These are phyloP conservation scores for Scomber colias DNA, from an alignment of 2,113 vertebrate species.

Conservation along the genomic window DNA sequence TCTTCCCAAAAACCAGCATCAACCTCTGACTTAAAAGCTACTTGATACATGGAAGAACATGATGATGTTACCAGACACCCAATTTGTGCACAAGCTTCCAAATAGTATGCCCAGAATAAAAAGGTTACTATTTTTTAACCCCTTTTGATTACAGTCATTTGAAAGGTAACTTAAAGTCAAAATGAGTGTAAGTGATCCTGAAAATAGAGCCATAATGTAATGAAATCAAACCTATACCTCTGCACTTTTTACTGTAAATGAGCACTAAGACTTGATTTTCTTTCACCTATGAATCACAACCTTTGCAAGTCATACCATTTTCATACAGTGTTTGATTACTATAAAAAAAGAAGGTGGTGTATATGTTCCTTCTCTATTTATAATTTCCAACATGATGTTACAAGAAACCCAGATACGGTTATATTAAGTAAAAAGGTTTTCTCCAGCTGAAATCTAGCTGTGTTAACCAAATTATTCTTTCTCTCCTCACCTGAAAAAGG, in stretches of 20 bases:
- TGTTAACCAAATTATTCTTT: slow-evolving; percentile 52
- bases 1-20: slow-evolving; percentile 18
- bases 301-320: background rate
- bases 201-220: no score
- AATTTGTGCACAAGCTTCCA: no score
- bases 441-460: slow-evolving; percentile 31
- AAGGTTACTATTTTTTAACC: no score
- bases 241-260: background rate
- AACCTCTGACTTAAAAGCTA: background rate
- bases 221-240: background rate
- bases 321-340: background rate
- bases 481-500: slow-evolving; percentile 34
- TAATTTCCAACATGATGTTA: slow-evolving; percentile 16
- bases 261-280: background rate
- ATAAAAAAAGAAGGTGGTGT: background rate
- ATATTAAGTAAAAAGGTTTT: slow-evolving; percentile 38
- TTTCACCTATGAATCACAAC: slow-evolving; percentile 9
- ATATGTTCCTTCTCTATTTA: background rate
- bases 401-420: slow-evolving; percentile 14
- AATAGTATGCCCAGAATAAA: no score
- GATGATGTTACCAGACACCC: no score
- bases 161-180: no score
- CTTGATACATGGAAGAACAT: no score
- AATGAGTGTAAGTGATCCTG: no score
- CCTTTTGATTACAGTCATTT: no score